phyloP scores from a whole-genome alignment of 2,113 vertebrate genomes.

The Bambusicola thoracicus region DNA sequence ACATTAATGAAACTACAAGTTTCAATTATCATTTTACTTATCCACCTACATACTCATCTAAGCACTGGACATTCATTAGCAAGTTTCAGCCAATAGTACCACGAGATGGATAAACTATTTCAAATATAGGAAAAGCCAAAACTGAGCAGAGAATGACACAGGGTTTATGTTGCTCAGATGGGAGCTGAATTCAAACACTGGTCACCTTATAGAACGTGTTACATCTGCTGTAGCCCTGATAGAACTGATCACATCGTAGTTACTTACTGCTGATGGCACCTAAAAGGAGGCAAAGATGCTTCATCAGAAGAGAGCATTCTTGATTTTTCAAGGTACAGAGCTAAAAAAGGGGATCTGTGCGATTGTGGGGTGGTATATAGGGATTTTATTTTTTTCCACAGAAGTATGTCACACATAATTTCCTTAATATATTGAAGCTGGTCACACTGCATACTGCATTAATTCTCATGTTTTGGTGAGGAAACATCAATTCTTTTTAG shows the following conservation, averaged over 20 bases:
- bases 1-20: background rate
- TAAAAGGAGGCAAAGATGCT: background rate
- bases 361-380: background rate
- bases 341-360: background rate
- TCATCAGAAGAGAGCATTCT: background rate
- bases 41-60: background rate
- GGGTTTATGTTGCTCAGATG: background rate
- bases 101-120: background rate
- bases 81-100: background rate
- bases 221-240: background rate
- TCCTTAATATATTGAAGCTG: slow-evolving; percentile 35
- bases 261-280: background rate
- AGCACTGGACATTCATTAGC: background rate
- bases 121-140: background rate
- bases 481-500: background rate
- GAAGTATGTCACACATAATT: slow-evolving; percentile 7
- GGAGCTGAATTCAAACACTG: background rate
- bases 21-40: background rate
- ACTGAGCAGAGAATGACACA: background rate
- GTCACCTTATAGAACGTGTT: accelerated
- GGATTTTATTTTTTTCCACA: background rate
- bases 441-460: background rate
- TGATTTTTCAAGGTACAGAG: background rate
- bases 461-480: background rate
- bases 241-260: background rate